Evolutionary conservation across 2,113 vertebrate genomes (phyloP).

Genomic region (Salminus brasiliensis): DNA sequence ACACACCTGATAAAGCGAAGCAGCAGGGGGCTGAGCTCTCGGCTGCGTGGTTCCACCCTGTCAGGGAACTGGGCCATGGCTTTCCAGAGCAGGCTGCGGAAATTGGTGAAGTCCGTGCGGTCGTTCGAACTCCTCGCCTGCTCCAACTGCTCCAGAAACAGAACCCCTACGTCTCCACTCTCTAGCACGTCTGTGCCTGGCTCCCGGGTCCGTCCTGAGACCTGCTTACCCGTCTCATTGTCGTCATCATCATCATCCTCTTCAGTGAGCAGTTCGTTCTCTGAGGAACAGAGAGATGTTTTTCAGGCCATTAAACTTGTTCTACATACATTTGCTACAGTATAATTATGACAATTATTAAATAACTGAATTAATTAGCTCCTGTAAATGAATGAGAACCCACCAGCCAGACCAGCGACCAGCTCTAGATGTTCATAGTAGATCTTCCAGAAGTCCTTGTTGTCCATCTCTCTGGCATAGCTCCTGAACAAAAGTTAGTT

Average conservation of each 20-base stretch:
- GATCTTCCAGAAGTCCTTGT: slow-evolving; percentile 92
- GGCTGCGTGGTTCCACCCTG: slow-evolving; percentile 87
- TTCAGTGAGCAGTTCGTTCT: slow-evolving; percentile 80
- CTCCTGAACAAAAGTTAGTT: slow-evolving; percentile 81
- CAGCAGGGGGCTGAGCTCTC: slow-evolving; percentile 91
- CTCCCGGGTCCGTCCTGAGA: slow-evolving; percentile 43
- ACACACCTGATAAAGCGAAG: slow-evolving; percentile 90
- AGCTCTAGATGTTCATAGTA: slow-evolving; percentile 89
- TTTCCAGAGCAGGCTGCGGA: slow-evolving; percentile 89
- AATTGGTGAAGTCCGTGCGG: slow-evolving; percentile 90
- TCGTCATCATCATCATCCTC: slow-evolving; percentile 56
- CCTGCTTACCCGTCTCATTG: not conserved
- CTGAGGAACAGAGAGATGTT: slow-evolving; percentile 64
- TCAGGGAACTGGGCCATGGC: slow-evolving; percentile 88
- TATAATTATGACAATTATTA: too few species aligned
- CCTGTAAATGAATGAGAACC: slow-evolving; percentile 29
- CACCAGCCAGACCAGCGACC: slow-evolving; percentile 81
- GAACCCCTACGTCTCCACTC: slow-evolving; percentile 72
- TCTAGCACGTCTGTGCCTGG: slow-evolving; percentile 69
- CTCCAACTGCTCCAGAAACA: slow-evolving; percentile 82
- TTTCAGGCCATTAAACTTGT: too few species aligned
- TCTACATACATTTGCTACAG: not conserved
- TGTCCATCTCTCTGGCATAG: slow-evolving; percentile 93
- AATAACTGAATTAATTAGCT: too few species aligned
- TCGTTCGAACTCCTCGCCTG: slow-evolving; percentile 70